phyloP scores from a whole-genome alignment of 2,797 vertebrate genomes.

The Urocyon cinereoargenteus region DNA sequence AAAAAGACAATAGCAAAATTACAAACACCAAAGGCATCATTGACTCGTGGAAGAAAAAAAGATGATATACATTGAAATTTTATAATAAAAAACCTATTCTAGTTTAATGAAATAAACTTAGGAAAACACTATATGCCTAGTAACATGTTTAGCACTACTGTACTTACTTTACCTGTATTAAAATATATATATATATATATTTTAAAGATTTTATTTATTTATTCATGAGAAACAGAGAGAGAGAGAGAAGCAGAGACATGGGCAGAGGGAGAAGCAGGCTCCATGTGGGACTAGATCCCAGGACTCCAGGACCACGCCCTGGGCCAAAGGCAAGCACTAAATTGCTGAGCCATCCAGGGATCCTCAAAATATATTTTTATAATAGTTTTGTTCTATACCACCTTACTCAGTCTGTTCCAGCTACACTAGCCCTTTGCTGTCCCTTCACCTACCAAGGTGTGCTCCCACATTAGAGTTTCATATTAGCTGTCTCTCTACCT shows the following conservation, averaged over 20 bases:
- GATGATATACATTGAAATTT: not conserved
- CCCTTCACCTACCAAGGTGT: not conserved
- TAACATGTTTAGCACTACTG: not conserved
- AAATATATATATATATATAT: too few relatives aligned
- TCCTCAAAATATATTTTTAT: not conserved
- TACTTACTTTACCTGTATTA: not conserved
- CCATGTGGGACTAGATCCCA: too few relatives aligned
- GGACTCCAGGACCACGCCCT: too few relatives aligned
- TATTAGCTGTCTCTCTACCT: not conserved
- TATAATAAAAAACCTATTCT: not conserved
- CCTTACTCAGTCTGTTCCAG: not conserved
- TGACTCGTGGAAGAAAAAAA: not conserved
- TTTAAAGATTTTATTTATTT: too few relatives aligned
- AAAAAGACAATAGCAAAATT: constrained; percentile 11
- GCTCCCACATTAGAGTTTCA: not conserved
- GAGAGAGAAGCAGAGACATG: too few relatives aligned
- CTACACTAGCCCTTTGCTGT: not conserved
- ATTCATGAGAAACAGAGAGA: too few relatives aligned
- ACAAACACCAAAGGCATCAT: not conserved
- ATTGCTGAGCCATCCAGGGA: too few relatives aligned
- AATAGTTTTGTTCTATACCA: not conserved
- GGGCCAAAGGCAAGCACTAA: too few relatives aligned
- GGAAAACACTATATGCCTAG: not conserved
- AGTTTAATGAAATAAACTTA: not conserved
- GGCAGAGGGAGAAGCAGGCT: too few relatives aligned